Evolutionary conservation across 2,888 invertebrate species (phyloP).

Genomic region (Mayetiola destructor): DNA sequence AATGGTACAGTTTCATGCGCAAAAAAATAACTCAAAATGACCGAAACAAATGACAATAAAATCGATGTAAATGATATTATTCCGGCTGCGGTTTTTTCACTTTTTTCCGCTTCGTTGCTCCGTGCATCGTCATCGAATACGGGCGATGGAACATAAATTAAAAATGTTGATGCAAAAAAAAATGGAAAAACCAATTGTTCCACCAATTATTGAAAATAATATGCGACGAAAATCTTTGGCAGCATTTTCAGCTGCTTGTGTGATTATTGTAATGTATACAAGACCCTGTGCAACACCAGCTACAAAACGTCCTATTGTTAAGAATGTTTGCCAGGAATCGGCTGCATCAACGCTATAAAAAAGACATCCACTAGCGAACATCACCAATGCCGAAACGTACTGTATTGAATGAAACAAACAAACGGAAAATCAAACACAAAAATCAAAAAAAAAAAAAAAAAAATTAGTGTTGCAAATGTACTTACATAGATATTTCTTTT

Average conservation of each 20-base stretch:
- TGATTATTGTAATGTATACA: background rate
- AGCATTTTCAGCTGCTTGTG: background rate
- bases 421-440: background rate
- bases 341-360: background rate
- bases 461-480: background rate
- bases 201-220: background rate
- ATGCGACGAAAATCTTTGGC: background rate
- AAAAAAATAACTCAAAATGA: background rate
- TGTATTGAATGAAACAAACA: background rate
- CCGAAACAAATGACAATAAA: background rate
- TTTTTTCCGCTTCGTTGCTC: background rate
- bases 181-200: background rate
- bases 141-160: background rate
- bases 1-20: constrained; percentile 4
- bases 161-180: background rate
- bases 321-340: background rate
- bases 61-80: background rate
- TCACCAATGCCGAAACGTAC: background rate
- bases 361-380: background rate
- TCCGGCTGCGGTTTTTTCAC: background rate
- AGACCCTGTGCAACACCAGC: background rate
- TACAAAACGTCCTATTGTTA: background rate
- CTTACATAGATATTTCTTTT: constrained; percentile 2
- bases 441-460: background rate
- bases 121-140: background rate